Conservation (phyloP, 2,888 invertebrate genomes). For the Endotricha flammealis region DNA sequence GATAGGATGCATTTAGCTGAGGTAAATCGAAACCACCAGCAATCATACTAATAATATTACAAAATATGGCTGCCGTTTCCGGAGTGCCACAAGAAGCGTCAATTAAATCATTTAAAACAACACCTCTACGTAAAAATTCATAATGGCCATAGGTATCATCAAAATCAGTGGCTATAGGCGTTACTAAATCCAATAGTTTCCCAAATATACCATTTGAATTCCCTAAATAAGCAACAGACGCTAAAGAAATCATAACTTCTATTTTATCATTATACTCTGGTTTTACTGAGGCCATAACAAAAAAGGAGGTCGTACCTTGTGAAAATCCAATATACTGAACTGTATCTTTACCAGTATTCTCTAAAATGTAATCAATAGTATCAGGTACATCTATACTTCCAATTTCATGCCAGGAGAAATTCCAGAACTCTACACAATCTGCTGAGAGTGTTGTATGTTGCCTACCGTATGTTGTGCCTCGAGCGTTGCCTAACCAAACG, state of each 20-base stretch:
- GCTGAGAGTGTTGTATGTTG: slow-evolving; percentile 67
- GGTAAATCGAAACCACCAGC: slow-evolving; percentile 1
- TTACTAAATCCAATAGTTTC: too few species aligned
- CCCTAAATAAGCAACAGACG: slow-evolving; percentile 18
- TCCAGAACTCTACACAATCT: slow-evolving; percentile 44
- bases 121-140: too few species aligned
- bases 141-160: neutral
- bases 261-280: slow-evolving; percentile 51
- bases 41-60: slow-evolving; percentile 15
- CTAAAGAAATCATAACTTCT: slow-evolving; percentile 36
- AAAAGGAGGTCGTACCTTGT: slow-evolving; percentile 56
- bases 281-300: slow-evolving; percentile 42
- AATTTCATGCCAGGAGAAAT: slow-evolving; percentile 60
- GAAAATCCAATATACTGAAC: slow-evolving; percentile 65
- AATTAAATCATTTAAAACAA: too few species aligned
- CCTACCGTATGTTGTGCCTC: slow-evolving; percentile 85
- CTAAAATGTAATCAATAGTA: slow-evolving; percentile 52
- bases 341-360: slow-evolving; percentile 33
- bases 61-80: slow-evolving; percentile 13
- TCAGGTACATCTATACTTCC: slow-evolving; percentile 48
- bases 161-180: slow-evolving; percentile 1
- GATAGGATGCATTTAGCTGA: slow-evolving; percentile 3
- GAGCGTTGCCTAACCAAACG: slow-evolving; percentile 89
- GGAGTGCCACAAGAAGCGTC: slow-evolving; percentile 2
- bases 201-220: too few species aligned